Base-by-base conservation (phyloP, 2,888 invertebrate genomes). In the Drosophila kokeensis region DNA sequence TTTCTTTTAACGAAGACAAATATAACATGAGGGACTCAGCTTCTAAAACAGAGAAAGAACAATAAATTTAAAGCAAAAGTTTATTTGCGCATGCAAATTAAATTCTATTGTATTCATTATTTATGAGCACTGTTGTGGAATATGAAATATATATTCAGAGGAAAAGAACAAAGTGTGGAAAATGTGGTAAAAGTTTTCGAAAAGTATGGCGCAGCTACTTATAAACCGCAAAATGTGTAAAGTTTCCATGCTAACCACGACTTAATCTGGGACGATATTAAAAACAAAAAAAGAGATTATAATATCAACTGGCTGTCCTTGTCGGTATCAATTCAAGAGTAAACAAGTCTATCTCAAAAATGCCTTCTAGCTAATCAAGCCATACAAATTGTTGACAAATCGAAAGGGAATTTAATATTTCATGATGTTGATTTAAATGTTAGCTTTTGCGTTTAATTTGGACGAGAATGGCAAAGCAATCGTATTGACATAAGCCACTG, bases 401-500 rank as follows among this genome's bases (percentile, higher is more conserved):
- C 27, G 24, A 30, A 13, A n/a, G 5, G 1, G 32, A 38, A 38
- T 36, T 21, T 15, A 11, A 40, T n/a, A 36, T 52, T 21, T 58
- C 3, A n/a, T 54, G 30, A 21, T 34, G 4, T 67, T 48, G n/a
- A 32, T 34, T 36, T 59, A 24, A 50, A 52, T 45, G 29, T 50
- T 54, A n/a, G 10, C 34, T 53, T 52, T 60, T 7, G 50, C 18
- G 18, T 50, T 67, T 45, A 57, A 61, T 32, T 42, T 11, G 24
- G 48, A 48, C 18, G 21, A 8, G 27, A 21, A 61, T 52, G 29
- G 48, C 76, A 55, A 11, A 38, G 21, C 59, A 63, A 62, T 8
- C 21, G 15, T 70, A 53, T 58, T 62, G 54, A 45, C 73, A 69
- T 58, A 68, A 70, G 42, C 61, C 54, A 52, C 24, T 63, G 40